These are phyloP conservation scores for Falco concolor DNA, from an alignment of 2,797 vertebrate genomes.

Conservation along the genomic window DNA sequence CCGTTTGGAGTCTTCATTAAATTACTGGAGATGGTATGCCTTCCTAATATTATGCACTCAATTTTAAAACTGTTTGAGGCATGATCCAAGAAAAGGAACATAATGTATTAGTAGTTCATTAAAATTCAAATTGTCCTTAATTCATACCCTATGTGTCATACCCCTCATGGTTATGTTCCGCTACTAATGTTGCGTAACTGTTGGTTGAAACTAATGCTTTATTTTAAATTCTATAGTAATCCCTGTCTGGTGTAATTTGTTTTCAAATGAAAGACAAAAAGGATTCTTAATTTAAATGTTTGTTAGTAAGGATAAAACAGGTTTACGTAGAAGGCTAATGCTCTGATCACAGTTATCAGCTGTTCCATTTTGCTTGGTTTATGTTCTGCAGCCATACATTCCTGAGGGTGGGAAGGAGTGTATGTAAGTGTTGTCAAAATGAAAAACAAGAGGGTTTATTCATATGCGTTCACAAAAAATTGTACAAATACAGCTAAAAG, in stretches of 20 bases:
- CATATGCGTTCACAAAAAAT: neutral
- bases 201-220: neutral
- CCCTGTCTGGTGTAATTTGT: neutral
- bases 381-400: neutral
- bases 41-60: constrained; percentile 22
- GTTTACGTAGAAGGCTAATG: neutral
- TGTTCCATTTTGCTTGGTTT: neutral
- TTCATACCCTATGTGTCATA: constrained; percentile 7
- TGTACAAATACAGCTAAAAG: neutral
- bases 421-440: neutral
- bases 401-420: neutral
- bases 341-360: neutral
- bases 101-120: constrained; percentile 26
- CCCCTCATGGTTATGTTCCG: neutral
- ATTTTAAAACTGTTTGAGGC: constrained; percentile 38
- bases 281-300: neutral
- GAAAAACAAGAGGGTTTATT: neutral
- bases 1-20: constrained; percentile 8
- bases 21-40: neutral
- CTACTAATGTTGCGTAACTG: neutral
- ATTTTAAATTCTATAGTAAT: neutral
- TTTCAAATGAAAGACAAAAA: constrained; percentile 1
- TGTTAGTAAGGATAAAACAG: neutral
- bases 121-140: constrained; percentile 42
- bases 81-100: neutral